Evolutionary conservation across 1,140 invertebrate genomes (phyloP).

Genomic region (Kradibia gibbosae): DNA sequence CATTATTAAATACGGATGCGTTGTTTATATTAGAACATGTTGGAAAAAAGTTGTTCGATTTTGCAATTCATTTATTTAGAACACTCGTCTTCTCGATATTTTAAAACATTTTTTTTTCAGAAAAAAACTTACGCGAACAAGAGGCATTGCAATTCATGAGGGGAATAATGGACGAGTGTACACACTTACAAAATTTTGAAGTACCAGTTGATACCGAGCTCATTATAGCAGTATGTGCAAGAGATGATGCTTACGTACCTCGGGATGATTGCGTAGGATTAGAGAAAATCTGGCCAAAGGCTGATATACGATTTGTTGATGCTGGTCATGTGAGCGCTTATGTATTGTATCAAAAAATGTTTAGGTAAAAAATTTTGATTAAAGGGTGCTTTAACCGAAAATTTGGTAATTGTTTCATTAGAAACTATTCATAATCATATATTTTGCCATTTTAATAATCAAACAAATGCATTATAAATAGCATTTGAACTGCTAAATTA

Average conservation of each 20-base stretch:
- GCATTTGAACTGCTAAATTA: too few relatives aligned
- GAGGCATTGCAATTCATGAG: slow-evolving; percentile 95
- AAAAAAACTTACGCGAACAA: slow-evolving; percentile 73
- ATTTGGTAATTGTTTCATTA: too few relatives aligned
- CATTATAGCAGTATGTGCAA: slow-evolving; percentile 89
- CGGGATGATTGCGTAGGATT: slow-evolving; percentile 85
- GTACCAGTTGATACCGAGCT: slow-evolving; percentile 87
- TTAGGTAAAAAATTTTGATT: slow-evolving; percentile 77
- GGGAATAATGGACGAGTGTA: slow-evolving; percentile 99
- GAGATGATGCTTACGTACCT: slow-evolving; percentile 94
- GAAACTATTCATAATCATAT: too few relatives aligned
- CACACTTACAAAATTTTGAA: slow-evolving; percentile 94
- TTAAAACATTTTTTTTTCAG: slow-evolving; percentile 61
- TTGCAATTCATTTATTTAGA: not conserved
- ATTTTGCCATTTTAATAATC: too few relatives aligned
- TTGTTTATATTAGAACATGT: not conserved
- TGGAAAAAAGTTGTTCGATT: not conserved
- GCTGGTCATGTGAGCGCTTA: slow-evolving; percentile 94
- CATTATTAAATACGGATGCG: not conserved
- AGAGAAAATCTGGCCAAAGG: slow-evolving; percentile 93
- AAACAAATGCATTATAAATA: too few relatives aligned
- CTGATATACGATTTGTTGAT: slow-evolving; percentile 88
- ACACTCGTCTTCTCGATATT: not conserved
- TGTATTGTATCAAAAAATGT: slow-evolving; percentile 87
- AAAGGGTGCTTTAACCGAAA: too few relatives aligned